Evolutionary conservation across 2,113 vertebrate genomes (phyloP), one percentile per base, ranked within the genome.

Genomic region (Ptyas mucosa): DNA sequence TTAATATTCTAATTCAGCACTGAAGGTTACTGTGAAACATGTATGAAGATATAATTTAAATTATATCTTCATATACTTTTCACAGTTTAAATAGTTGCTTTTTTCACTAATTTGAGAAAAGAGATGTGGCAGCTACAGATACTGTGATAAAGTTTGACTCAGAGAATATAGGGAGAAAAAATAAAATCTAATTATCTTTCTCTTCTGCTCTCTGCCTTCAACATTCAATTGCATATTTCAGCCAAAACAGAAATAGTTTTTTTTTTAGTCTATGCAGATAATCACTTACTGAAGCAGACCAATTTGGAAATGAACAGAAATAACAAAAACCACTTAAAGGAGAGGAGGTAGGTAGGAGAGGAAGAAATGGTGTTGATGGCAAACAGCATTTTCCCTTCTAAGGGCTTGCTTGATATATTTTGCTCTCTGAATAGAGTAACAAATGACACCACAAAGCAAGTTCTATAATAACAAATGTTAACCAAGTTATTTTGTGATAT

Each of bases 1-100:
- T 97, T 94, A 95, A 90, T 94, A 95, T 90, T 93, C 58, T 94
- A 95, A 96, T 92, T 94, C 69, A 94, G 81, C 92, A 93, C 90
- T 94, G 90, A 91, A 92, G 86, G 85, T 61, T 89, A 55, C 92
- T 91, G 94, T 34, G 85, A 75, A 90, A 85, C 91, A 94, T 96
- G 89, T 93, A 94, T 12, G 90, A 92, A 96, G 91, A 92, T 90
- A 94, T 69, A 69, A 15, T 34, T 11, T 11, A 52, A 52, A 11
- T 52, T 52, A 52, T 52, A 52, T 52, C 51, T 52, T 52, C 46
- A 49, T 49, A 49, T 49, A 49, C 46, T 1, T 49, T 49, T 49
- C 46, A 49, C 46, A 49, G 95, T 1, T 91, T 51, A 81, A 94
- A 95, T 89, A 90, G 92, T 6, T 95, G 88, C 91, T 94, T 91